Percentiles rank a stretch among this genome's conserved stretches.
phyloP scores from a whole-genome alignment of 1,140 invertebrate genomes.

The Homarus americanus region DNA sequence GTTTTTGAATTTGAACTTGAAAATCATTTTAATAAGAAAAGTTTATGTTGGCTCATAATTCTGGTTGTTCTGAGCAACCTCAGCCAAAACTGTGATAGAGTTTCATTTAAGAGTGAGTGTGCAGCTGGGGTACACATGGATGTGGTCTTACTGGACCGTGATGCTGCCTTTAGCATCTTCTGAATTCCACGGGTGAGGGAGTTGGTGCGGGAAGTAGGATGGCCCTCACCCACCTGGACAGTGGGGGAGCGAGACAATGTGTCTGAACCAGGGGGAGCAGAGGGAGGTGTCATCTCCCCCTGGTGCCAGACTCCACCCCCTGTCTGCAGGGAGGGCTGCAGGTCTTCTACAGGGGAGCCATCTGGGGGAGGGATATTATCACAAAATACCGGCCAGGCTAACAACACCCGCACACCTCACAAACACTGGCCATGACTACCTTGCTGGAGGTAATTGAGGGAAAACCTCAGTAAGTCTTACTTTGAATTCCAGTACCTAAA shows the following conservation, averaged over 20 bases:
- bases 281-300: constrained; percentile 34
- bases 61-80: not conserved
- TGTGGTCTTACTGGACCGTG: constrained; percentile 69
- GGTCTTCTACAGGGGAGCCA: constrained; percentile 52
- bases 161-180: constrained; percentile 72
- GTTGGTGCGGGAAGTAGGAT: constrained; percentile 64
- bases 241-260: constrained; percentile 54
- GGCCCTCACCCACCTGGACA: constrained; percentile 21
- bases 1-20: not conserved
- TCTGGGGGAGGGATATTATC: constrained; percentile 53
- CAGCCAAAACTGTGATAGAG: constrained; percentile 17
- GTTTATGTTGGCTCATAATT: not conserved
- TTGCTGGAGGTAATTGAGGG: not conserved
- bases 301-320: constrained; percentile 37
- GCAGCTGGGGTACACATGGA: constrained; percentile 13
- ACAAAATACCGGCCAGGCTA: not conserved
- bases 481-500: not conserved
- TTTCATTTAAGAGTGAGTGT: not conserved
- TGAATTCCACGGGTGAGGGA: constrained; percentile 71
- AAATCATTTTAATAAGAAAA: not conserved
- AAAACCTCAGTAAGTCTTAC: not conserved
- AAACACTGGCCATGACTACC: constrained; percentile 2
- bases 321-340: constrained; percentile 45
- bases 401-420: constrained; percentile 23
- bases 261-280: constrained; percentile 31